Conservation (phyloP, 2,888 invertebrate genomes). For the Dione juno region DNA sequence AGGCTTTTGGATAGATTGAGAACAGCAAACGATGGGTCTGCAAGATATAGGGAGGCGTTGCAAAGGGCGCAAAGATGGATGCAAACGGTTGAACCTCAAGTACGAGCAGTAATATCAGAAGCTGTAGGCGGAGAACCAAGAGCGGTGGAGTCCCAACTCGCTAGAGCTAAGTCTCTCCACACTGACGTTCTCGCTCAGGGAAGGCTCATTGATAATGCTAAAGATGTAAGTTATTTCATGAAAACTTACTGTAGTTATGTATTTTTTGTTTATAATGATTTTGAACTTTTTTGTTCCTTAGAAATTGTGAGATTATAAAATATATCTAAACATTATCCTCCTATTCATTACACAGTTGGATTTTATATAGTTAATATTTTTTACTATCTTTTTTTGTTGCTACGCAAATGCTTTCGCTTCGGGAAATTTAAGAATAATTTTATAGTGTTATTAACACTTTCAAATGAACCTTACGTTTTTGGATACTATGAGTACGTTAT, state of each 20-base stretch:
- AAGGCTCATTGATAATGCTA: constrained; percentile 92
- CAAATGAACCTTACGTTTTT: too few relatives aligned
- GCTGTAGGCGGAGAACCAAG: constrained; percentile 93
- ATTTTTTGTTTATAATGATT: background rate
- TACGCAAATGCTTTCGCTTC: too few relatives aligned
- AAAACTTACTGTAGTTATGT: background rate
- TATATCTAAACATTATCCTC: background rate
- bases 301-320: background rate
- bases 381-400: too few relatives aligned
- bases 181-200: constrained; percentile 94
- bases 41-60: constrained; percentile 90
- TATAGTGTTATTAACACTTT: too few relatives aligned
- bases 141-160: constrained; percentile 93
- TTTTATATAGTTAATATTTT: too few relatives aligned
- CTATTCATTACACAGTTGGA: too few relatives aligned
- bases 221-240: constrained; percentile 82
- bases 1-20: constrained; percentile 91
- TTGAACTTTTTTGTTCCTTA: background rate
- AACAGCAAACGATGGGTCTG: constrained; percentile 85
- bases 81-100: constrained; percentile 89
- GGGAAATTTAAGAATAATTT: too few relatives aligned
- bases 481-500: too few relatives aligned
- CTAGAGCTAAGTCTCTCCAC: constrained; percentile 91
- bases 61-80: constrained; percentile 92
- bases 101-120: constrained; percentile 89